Evolutionary conservation across 2,797 vertebrate species (phyloP), one percentile per base, ranked within the genome.

Genomic region (Xerus rutilus): DNA sequence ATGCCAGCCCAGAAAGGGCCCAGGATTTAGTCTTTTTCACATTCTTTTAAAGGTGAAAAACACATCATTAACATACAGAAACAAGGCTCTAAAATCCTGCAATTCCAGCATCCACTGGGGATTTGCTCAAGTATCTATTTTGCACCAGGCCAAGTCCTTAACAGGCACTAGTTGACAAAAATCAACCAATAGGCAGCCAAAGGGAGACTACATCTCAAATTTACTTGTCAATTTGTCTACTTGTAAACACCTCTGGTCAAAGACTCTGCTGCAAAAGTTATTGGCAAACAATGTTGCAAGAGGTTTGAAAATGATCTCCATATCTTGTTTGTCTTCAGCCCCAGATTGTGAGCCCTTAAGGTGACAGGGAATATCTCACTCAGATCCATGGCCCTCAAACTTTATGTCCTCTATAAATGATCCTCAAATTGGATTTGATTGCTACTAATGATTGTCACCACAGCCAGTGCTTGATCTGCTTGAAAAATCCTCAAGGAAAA

Each of bases 401-500:
- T 92, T 78, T 74, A 64, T 83, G 52, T 21, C 69, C 82, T 86
- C 47, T 18, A 52, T 86, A 96, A 96, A 92, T 64, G 88, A 91
- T 79, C 35, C 77, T 79, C 14, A 2, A 91, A 94, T 86, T 95
- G 95, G 32, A 84, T 90, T 92, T 93, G 73, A 95, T 76, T 92
- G 57, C 73, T 93, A 93, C 94, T 84, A 82, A 86, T 88, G 85
- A 93, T 86, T 88, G 81, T 43, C 20, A 30, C 54, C 35, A 49
- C 28, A 7, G 59, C 72, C 91, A 73, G 43, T 74, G 85, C 79
- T 92, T 39, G 74, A 77, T 86, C 76, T 91, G 79, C 96, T 87
- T 89, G 57, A 93, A 67, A 95, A 97, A 91, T 87, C 54, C 64
- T 93, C 59, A 91, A 89, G 95, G 86, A 93, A 97, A 95, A 73